Evolutionary conservation across 2,888 invertebrate genomes (phyloP).

Genomic region (Chymomyza fuscimana): DNA sequence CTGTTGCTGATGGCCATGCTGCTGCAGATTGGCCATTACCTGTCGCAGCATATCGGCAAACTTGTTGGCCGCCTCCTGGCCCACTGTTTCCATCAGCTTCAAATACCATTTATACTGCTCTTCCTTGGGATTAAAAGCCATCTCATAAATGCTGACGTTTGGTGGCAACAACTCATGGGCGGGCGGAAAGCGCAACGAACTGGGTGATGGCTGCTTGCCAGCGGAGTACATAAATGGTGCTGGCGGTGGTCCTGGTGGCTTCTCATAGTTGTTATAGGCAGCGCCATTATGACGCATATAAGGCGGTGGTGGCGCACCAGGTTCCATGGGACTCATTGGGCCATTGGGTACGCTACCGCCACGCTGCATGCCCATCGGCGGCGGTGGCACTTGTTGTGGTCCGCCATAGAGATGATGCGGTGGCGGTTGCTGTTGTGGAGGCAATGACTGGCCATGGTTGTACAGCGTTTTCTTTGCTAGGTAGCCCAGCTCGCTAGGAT

Average conservation of each 20-base stretch:
- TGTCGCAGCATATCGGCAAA: constrained; percentile 80
- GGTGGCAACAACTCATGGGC: constrained; percentile 81
- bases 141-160: constrained; percentile 82
- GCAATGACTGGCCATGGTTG: constrained; percentile 64
- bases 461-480: constrained; percentile 72
- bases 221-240: constrained; percentile 57
- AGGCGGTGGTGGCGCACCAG: constrained; percentile 46
- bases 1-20: constrained; percentile 59
- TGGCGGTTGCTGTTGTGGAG: constrained; percentile 50
- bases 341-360: constrained; percentile 77
- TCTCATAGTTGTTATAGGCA: constrained; percentile 73
- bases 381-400: constrained; percentile 58
- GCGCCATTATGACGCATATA: constrained; percentile 60
- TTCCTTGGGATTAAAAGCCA: constrained; percentile 81
- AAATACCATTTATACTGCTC: constrained; percentile 82
- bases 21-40: constrained; percentile 75
- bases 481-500: constrained; percentile 75
- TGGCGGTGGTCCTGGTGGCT: constrained; percentile 63
- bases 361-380: constrained; percentile 69
- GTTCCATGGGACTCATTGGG: constrained; percentile 78
- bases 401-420: constrained; percentile 61
- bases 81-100: constrained; percentile 81
- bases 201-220: constrained; percentile 58
- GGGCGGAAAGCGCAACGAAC: constrained; percentile 68
- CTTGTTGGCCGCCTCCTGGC: constrained; percentile 82